Percentiles rank a stretch among this genome's conserved stretches.
phyloP scores from a whole-genome alignment of 1,140 invertebrate species.

The Apocrypta bakeri region DNA sequence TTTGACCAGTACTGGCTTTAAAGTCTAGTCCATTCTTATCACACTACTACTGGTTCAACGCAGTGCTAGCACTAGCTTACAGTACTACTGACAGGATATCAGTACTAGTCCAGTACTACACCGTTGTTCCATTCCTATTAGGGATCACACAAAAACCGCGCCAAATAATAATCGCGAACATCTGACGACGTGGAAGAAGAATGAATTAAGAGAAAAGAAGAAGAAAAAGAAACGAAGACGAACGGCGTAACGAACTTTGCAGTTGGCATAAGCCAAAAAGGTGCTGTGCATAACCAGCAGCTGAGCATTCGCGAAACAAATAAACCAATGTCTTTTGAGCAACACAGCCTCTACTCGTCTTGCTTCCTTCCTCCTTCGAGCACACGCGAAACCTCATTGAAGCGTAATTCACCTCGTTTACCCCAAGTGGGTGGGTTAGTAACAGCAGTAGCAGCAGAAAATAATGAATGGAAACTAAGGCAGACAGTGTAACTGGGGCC shows the following conservation, averaged over 20 bases:
- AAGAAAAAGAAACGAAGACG: neutral
- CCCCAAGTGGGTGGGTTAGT: neutral
- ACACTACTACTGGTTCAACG: no score
- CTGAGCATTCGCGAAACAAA: neutral
- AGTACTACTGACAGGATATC: no score
- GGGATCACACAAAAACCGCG: no score
- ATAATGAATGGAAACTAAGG: neutral
- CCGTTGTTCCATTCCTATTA: no score
- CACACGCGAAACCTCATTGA: neutral
- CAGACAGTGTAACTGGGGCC: neutral
- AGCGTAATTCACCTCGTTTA: conserved; percentile 15
- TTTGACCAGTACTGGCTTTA: no score
- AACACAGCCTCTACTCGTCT: neutral
- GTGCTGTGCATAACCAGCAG: neutral
- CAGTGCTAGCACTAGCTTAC: no score
- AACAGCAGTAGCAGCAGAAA: neutral
- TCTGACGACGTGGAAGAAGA: conserved; percentile 11
- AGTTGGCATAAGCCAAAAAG: neutral
- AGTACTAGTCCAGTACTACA: no score
- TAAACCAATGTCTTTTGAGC: neutral
- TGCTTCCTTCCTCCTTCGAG: neutral
- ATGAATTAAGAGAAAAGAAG: no score
- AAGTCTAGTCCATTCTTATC: no score
- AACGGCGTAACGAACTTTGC: conserved; percentile 20
- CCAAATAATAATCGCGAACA: conserved; percentile 31